These are phyloP conservation scores for Synanthedon formicaeformis DNA, from an alignment of 2,888 invertebrate species.

Conservation along the genomic window DNA sequence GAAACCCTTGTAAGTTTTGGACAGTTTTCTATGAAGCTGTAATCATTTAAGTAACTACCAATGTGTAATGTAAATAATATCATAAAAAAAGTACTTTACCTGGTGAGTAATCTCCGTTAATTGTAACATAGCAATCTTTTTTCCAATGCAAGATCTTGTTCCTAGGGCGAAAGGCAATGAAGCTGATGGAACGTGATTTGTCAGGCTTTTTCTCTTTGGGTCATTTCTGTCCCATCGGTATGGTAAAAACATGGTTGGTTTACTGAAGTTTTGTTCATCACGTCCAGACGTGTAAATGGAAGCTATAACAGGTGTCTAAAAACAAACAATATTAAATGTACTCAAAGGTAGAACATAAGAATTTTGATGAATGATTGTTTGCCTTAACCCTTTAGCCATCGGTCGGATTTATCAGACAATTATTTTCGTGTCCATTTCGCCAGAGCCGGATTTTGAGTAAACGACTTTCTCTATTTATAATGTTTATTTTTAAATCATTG, in stretches of 20 bases:
- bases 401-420: background rate
- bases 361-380: background rate
- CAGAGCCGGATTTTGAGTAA: too few species aligned
- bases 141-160: conserved; percentile 84
- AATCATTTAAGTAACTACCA: too few species aligned
- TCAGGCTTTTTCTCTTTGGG: conserved; percentile 42
- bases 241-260: conserved; percentile 78
- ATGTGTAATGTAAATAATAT: too few species aligned
- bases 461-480: too few species aligned
- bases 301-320: conserved; percentile 81
- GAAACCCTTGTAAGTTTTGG: too few species aligned
- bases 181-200: conserved; percentile 72
- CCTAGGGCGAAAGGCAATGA: conserved; percentile 87
- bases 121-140: conserved; percentile 82
- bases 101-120: conserved; percentile 75
- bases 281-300: conserved; percentile 89
- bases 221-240: conserved; percentile 80
- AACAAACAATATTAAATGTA: conserved; percentile 15
- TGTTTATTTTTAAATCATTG: too few species aligned
- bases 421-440: too few species aligned
- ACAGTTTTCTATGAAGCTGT: too few species aligned
- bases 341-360: too few species aligned
- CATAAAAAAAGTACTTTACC: conserved; percentile 44
- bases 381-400: background rate
- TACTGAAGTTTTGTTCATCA: conserved; percentile 75